Percentiles rank a stretch among this genome's conserved stretches.
phyloP scores from a whole-genome alignment of 64 coral and sea anemone species.

The Dendronephthya gigantea region DNA sequence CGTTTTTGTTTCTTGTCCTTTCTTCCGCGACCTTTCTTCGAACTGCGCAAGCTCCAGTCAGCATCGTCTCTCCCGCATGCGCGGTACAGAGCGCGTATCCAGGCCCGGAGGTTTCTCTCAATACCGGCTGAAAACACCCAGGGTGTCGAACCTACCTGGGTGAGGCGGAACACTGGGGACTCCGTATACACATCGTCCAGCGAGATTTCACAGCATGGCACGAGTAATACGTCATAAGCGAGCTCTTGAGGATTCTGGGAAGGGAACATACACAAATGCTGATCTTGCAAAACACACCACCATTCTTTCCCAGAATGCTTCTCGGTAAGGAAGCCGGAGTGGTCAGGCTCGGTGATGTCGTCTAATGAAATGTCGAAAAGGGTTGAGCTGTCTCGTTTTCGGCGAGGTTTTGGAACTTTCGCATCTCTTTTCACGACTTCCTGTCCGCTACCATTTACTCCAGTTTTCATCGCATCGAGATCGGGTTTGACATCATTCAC shows the following conservation, averaged over 20 bases:
- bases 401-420: slow-evolving; percentile 16
- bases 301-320: slow-evolving; percentile 80
- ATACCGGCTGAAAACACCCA: slow-evolving; percentile 83
- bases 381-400: slow-evolving; percentile 83
- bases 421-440: background rate
- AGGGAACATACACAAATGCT: slow-evolving; percentile 93
- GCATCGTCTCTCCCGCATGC: slow-evolving; percentile 6
- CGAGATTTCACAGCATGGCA: slow-evolving; percentile 95
- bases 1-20: background rate
- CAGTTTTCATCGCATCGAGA: background rate
- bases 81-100: slow-evolving; percentile 57
- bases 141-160: slow-evolving; percentile 63
- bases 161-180: slow-evolving; percentile 79
- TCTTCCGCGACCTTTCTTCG: background rate
- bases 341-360: slow-evolving; percentile 72
- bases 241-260: slow-evolving; percentile 73
- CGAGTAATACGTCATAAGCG: slow-evolving; percentile 86
- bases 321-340: slow-evolving; percentile 62
- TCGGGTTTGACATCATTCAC: background rate
- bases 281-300: slow-evolving; percentile 93
- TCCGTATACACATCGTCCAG: slow-evolving; percentile 75
- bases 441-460: background rate
- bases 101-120: slow-evolving; percentile 71
- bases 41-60: background rate
- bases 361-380: slow-evolving; percentile 81